phyloP scores from a whole-genome alignment of 2,113 vertebrate species.

The Tragelaphus scriptus region DNA sequence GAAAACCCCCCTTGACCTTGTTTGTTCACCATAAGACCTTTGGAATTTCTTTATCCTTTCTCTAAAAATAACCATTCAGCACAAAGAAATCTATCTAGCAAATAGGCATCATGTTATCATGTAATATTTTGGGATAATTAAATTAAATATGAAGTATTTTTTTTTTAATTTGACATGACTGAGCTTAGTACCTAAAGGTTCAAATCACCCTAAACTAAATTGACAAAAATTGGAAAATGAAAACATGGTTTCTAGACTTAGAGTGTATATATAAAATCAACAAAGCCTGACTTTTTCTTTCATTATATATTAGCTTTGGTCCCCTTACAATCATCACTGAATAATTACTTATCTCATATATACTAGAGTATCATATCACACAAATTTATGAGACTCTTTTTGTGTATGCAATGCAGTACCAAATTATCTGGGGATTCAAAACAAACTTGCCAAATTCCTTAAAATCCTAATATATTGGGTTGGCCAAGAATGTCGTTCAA shows the following conservation, averaged over 20 bases:
- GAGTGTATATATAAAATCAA: not conserved
- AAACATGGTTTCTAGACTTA: not conserved
- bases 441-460: not conserved
- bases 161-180: not conserved
- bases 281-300: not conserved
- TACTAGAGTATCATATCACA: not conserved
- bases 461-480: not conserved
- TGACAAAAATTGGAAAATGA: not conserved
- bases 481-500: not conserved
- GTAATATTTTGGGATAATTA: not conserved
- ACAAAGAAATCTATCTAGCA: not conserved
- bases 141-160: not conserved
- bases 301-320: not conserved
- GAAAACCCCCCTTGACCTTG: not conserved
- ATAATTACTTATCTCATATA: not conserved
- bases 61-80: not conserved
- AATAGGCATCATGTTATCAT: not conserved
- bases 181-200: not conserved
- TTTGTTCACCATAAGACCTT: not conserved
- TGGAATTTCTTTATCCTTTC: not conserved
- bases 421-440: not conserved
- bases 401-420: not conserved
- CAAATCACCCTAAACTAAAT: not conserved
- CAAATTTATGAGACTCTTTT: not conserved
- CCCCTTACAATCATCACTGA: not conserved